Evolutionary conservation across 2,113 vertebrate species (phyloP), one percentile per base, ranked within the genome.

Genomic region (Sterna hirundo): DNA sequence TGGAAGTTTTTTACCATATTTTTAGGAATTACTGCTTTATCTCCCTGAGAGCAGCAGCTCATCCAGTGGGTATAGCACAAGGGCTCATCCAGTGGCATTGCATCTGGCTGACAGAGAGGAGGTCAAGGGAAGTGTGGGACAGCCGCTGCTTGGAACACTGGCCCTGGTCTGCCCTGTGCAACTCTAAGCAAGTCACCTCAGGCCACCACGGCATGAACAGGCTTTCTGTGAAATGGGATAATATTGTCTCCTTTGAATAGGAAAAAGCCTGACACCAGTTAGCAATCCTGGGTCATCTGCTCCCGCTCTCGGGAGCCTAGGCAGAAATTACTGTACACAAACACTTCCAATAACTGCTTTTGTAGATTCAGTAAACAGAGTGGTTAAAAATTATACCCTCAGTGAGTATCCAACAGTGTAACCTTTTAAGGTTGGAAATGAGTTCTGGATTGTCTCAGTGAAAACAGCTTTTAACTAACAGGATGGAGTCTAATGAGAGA

Each of bases 401-500:
- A 0, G 58, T 92, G 86, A 94, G 68, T 83, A 93, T 92, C 97
- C 97, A 95, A 60, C 92, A 78, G 95, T 79, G 97, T 72, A 95
- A 94, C 81, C 96, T 95, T 97, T 96, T 96, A 94, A 94, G 83
- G 72, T 25, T 95, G 94, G 74, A 96, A 95, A 97, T 95, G 92
- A 96, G 70, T 96, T 97, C 91, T 91, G 93, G 86, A 85, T 91
- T 96, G 88, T 94, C 82, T 90, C 86, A 94, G 93, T 95, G 74
- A 96, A 97, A 97, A 36, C 88, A 89, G 96, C 95, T 97, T 94
- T 97, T 96, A 97, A 97, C 85, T 83, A 96, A 95, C 82, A 91
- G 96, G 96, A 95, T 96, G 97, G 94, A 95, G 86, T 78, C 87
- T 97, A 97, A 97, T 96, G 94, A 97, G 91, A 92, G 91, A 94